These are phyloP conservation scores for Chloropsis cyanopogon DNA, from an alignment of 2,113 vertebrate species.

Conservation along the genomic window DNA sequence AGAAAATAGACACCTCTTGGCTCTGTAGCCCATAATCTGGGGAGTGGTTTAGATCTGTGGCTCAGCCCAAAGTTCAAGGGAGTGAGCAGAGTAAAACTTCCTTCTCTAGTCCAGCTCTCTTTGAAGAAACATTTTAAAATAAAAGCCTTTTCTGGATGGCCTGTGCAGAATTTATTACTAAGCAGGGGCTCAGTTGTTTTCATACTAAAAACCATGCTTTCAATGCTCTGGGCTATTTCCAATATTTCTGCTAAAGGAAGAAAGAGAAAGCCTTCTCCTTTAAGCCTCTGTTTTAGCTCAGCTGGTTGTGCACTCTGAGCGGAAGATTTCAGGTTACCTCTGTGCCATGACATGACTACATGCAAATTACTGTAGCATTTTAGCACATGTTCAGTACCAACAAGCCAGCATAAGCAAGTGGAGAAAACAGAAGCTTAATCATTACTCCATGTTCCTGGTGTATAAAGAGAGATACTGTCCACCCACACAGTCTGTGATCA, in stretches of 20 bases:
- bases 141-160: background rate
- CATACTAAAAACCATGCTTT: background rate
- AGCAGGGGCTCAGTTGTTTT: background rate
- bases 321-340: conserved; percentile 51
- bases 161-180: background rate
- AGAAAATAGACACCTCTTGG: conserved; percentile 34
- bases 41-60: background rate
- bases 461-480: conserved; percentile 60
- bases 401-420: conserved; percentile 10
- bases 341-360: background rate
- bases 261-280: background rate
- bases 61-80: conserved; percentile 13
- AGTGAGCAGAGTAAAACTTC: background rate
- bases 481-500: conserved; percentile 57
- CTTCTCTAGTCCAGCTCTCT: background rate
- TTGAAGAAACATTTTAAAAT: background rate
- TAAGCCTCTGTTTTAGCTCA: background rate
- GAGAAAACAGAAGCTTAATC: conserved; percentile 66
- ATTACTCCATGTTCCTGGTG: conserved; percentile 67
- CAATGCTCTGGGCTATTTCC: background rate
- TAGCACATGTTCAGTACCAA: conserved; percentile 50
- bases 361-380: conserved; percentile 22
- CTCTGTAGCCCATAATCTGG: conserved; percentile 18
- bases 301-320: background rate
- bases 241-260: background rate